A percentile compares a stretch with the other conserved stretches of the same genome.
These are phyloP conservation scores for Lucinisca nassula DNA, from an alignment of 2,888 invertebrate species.

Conservation along the genomic window DNA sequence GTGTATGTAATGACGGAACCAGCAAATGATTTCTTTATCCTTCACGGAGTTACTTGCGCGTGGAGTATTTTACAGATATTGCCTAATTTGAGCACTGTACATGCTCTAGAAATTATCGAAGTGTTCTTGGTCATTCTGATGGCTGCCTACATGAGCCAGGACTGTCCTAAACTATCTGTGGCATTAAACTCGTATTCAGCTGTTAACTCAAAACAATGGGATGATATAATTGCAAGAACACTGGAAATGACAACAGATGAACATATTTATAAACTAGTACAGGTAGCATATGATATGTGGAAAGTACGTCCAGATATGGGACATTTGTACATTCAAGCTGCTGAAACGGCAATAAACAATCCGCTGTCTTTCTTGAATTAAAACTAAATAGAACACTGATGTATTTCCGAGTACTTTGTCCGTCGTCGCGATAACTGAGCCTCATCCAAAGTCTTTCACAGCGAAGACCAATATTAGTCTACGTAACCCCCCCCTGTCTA, in stretches of 20 bases:
- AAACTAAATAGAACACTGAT: too few relatives aligned
- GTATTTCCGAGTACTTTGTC: too few relatives aligned
- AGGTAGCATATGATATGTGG: constrained; percentile 58
- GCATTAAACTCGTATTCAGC: not conserved
- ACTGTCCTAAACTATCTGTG: constrained; percentile 33
- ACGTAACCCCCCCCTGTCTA: too few relatives aligned
- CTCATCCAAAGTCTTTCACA: too few relatives aligned
- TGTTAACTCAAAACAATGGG: constrained; percentile 39
- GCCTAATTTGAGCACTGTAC: constrained; percentile 29
- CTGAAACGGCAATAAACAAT: not conserved
- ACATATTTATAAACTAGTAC: constrained; percentile 66
- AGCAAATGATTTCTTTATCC: constrained; percentile 64
- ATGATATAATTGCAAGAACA: constrained; percentile 27
- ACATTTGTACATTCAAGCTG: not conserved
- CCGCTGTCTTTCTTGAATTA: too few relatives aligned
- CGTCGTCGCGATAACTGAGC: too few relatives aligned
- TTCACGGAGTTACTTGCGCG: constrained; percentile 66
- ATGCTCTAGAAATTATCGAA: constrained; percentile 43
- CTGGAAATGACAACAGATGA: constrained; percentile 55
- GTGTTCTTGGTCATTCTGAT: constrained; percentile 51
- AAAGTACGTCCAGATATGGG: not conserved
- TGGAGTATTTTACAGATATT: constrained; percentile 56
- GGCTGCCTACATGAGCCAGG: constrained; percentile 48
- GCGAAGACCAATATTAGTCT: too few relatives aligned
- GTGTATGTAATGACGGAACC: constrained; percentile 44